These are phyloP conservation scores for Alviniconcha marisindica DNA, from an alignment of 1,140 invertebrate species.

Conservation along the genomic window DNA sequence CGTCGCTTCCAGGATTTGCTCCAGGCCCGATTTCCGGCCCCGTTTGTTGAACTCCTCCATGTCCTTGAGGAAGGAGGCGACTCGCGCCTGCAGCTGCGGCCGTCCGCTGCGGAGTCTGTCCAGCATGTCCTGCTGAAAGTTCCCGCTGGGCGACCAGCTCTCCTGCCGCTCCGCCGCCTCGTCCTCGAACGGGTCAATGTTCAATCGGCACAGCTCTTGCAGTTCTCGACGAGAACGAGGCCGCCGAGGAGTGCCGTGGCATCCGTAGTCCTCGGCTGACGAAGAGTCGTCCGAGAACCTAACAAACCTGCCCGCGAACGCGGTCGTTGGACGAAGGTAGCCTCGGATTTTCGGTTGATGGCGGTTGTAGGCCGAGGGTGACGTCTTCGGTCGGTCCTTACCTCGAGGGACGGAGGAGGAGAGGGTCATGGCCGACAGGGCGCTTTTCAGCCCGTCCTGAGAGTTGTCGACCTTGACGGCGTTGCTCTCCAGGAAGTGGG, in stretches of 20 bases:
- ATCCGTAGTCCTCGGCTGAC: not conserved
- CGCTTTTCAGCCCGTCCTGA: not conserved
- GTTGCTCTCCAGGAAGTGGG: not conserved
- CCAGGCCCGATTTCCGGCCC: constrained; percentile 5
- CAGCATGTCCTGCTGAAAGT: constrained; percentile 1
- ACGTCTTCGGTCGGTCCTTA: not conserved
- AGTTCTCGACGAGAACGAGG: constrained; percentile 27
- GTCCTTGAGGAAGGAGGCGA: constrained; percentile 4
- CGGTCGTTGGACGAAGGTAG: constrained; percentile 15
- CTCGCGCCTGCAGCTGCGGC: not conserved
- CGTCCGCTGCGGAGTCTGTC: not conserved
- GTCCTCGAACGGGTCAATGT: constrained; percentile 27
- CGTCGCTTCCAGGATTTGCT: constrained; percentile 13
- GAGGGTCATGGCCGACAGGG: not conserved
- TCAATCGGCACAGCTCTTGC: constrained; percentile 16
- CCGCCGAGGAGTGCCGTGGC: not conserved
- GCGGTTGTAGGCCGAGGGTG: not conserved
- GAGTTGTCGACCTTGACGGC: not conserved
- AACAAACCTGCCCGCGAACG: not conserved
- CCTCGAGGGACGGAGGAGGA: not conserved
- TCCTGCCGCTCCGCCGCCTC: not conserved
- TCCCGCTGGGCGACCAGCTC: not conserved
- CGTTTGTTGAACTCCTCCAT: constrained; percentile 32
- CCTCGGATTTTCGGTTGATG: not conserved
- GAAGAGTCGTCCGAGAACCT: not conserved